These are phyloP conservation scores for Promerops cafer DNA, from an alignment of 2,113 vertebrate species.

Conservation along the genomic window DNA sequence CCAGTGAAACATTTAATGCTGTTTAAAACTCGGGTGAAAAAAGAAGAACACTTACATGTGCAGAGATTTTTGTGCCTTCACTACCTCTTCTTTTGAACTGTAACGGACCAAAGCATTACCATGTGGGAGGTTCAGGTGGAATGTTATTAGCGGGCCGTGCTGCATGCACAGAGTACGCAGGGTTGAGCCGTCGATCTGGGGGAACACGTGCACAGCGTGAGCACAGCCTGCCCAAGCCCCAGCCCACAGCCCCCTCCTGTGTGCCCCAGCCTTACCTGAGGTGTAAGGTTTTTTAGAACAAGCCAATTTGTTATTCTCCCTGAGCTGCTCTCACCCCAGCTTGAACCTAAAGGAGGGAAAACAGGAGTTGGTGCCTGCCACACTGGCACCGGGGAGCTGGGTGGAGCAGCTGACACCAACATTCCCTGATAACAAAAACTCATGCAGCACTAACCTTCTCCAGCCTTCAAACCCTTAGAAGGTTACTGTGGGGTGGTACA, in stretches of 20 bases:
- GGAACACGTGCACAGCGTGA: rapidly evolving
- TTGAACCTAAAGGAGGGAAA: slow-evolving; percentile 77
- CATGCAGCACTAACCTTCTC: rapidly evolving
- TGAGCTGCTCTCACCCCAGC: slow-evolving; percentile 98
- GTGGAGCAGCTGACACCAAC: background rate
- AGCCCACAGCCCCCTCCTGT: background rate
- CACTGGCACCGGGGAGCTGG: rapidly evolving
- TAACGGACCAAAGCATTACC: slow-evolving; percentile 97
- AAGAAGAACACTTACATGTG: slow-evolving; percentile 86
- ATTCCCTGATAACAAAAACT: background rate
- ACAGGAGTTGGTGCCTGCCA: background rate
- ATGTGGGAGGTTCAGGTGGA: slow-evolving; percentile 99
- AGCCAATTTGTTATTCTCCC: slow-evolving; percentile 98
- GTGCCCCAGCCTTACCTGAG: slow-evolving; percentile 81
- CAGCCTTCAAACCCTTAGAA: background rate
- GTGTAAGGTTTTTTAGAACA: slow-evolving; percentile 99
- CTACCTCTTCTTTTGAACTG: slow-evolving; percentile 98
- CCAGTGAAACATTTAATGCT: rapidly evolving
- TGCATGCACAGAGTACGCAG: slow-evolving; percentile 99
- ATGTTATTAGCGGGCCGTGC: slow-evolving; percentile 98
- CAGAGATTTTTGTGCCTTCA: slow-evolving; percentile 99
- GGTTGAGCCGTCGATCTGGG: slow-evolving; percentile 96
- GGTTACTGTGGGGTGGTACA: background rate
- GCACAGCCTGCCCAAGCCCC: background rate
- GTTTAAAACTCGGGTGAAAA: rapidly evolving